Percentiles rank a stretch among this genome's conserved stretches.
phyloP scores from a whole-genome alignment of 2,888 invertebrate genomes.

The Hemistola chrysoprasaria region DNA sequence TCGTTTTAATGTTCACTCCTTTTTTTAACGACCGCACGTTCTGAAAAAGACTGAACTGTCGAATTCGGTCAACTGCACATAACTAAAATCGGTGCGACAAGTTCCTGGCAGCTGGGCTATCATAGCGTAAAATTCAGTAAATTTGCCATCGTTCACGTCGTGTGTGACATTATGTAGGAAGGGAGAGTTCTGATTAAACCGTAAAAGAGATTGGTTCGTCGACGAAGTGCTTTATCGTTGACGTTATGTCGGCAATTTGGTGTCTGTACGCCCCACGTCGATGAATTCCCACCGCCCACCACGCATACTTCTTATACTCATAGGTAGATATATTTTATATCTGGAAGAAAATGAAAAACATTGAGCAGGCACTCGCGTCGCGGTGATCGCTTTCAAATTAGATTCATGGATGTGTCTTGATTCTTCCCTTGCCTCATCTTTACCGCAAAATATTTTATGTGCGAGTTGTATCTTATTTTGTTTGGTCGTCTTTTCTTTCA shows the following conservation, averaged over 20 bases:
- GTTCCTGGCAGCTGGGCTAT: conserved; percentile 6
- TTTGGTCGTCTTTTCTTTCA: no score
- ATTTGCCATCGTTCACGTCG: conserved; percentile 45
- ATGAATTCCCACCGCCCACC: conserved; percentile 36
- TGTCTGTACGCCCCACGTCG: conserved; percentile 39
- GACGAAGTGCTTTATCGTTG: conserved; percentile 72
- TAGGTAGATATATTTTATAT: no score
- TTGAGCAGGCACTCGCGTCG: conserved; percentile 16
- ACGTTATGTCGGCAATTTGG: conserved; percentile 70
- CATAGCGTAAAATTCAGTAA: conserved; percentile 46
- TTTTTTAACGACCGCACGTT: no score
- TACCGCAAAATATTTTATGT: not conserved
- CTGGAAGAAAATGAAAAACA: conserved; percentile 35
- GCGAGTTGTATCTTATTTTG: not conserved
- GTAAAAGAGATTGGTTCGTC: conserved; percentile 78
- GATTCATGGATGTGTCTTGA: conserved; percentile 10
- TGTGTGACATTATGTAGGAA: conserved; percentile 53
- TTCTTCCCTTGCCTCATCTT: no score
- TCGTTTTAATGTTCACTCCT: no score
- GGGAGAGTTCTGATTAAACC: conserved; percentile 73
- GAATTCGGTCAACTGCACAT: not conserved
- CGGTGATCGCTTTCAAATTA: conserved; percentile 17
- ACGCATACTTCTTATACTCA: no score
- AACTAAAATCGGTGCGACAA: not conserved
- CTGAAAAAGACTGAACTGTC: no score